Percentiles rank a stretch among this genome's conserved stretches.
These are phyloP conservation scores for Zaprionus taronus DNA, from an alignment of 1,140 invertebrate genomes.

Conservation along the genomic window DNA sequence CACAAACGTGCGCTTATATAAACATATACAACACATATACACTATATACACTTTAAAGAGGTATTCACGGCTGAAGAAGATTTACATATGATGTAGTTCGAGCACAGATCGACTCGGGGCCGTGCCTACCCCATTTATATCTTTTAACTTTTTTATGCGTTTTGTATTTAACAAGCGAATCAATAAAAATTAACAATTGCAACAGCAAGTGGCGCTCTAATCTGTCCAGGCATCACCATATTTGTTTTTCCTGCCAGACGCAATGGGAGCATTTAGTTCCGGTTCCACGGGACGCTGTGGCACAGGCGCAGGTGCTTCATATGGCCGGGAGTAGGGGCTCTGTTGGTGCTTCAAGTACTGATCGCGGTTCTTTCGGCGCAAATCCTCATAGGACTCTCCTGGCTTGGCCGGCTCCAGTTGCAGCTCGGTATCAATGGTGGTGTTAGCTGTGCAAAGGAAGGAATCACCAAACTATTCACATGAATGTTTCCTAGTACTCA, in stretches of 20 bases:
- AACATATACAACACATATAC: not conserved
- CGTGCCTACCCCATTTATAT: not conserved
- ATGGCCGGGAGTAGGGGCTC: conserved; percentile 64
- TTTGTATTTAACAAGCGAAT: conserved; percentile 53
- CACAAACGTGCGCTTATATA: conserved; percentile 52
- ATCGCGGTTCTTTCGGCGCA: conserved; percentile 86
- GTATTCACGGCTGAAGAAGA: not conserved
- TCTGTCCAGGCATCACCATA: conserved; percentile 82
- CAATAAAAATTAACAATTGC: conserved; percentile 50
- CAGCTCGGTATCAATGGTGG: conserved; percentile 63
- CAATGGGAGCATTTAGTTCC: conserved; percentile 7
- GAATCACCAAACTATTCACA: not conserved
- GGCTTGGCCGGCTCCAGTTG: conserved; percentile 71
- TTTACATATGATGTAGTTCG: not conserved
- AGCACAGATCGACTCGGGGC: not conserved
- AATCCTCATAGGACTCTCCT: conserved; percentile 86
- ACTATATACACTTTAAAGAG: conserved; percentile 6
- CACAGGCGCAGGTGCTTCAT: conserved; percentile 59
- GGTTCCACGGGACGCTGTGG: conserved; percentile 34
- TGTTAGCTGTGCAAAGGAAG: conserved; percentile 17
- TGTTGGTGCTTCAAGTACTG: conserved; percentile 85
- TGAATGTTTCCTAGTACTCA: conserved; percentile 45
- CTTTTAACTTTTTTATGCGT: conserved; percentile 25
- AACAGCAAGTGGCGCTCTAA: conserved; percentile 27
- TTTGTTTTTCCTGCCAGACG: conserved; percentile 60